Evolutionary conservation across 2,888 invertebrate genomes (phyloP).

Genomic region (Acleris emargana): DNA sequence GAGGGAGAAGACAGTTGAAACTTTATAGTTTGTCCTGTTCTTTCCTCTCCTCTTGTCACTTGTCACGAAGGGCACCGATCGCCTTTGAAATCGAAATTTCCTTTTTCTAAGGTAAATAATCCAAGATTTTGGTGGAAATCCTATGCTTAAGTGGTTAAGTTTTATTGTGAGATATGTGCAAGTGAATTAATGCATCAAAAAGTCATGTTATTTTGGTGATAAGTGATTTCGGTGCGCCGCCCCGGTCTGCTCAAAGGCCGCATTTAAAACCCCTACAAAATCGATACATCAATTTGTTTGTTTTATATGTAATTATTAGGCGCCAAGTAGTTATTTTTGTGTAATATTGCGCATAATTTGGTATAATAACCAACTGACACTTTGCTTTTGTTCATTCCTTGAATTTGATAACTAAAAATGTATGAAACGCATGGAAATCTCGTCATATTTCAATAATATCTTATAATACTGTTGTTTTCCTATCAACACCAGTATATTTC

Average conservation of each 20-base stretch:
- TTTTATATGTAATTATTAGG: conserved; percentile 5
- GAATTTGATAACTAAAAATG: background rate
- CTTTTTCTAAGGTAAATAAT: conserved; percentile 38
- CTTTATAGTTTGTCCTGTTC: conserved; percentile 15
- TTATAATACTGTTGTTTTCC: too few relatives aligned
- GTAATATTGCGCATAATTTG: too few relatives aligned
- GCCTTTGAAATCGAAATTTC: conserved; percentile 28
- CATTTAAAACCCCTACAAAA: conserved; percentile 16
- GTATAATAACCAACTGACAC: background rate
- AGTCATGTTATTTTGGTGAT: conserved; percentile 28
- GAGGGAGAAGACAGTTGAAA: background rate
- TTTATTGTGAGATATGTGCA: conserved; percentile 6
- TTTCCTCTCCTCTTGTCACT: conserved; percentile 26
- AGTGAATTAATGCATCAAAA: conserved; percentile 12
- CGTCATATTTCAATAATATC: background rate
- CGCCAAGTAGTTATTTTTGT: background rate
- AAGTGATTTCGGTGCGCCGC: conserved; percentile 27
- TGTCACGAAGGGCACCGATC: conserved; percentile 32
- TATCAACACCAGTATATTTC: too few relatives aligned
- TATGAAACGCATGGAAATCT: background rate
- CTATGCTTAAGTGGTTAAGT: background rate
- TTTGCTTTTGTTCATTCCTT: background rate
- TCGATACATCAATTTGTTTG: conserved; percentile 31
- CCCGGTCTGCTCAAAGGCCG: conserved; percentile 25
- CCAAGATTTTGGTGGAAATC: conserved; percentile 21